Evolutionary conservation across 2,888 invertebrate species (phyloP), one percentile per base, ranked within the genome.

Genomic region (Pemphredon lugubris): DNA sequence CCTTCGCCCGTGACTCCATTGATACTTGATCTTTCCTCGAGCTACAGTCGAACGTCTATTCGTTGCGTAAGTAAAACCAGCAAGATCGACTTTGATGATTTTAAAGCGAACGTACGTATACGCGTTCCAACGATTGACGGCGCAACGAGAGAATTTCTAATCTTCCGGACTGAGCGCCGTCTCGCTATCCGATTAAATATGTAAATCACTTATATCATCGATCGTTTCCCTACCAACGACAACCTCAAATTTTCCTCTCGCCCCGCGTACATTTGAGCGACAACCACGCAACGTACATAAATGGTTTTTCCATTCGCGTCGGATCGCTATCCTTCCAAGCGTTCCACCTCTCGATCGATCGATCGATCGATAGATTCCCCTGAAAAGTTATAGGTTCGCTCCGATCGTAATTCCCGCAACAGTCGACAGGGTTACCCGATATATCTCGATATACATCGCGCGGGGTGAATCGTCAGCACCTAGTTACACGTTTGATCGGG

Each of bases 381-480:
- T 1, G 50, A 45, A 50, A 65, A 72, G 72, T 72, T 73, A 73
- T 72, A 65, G 72, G 65, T 72, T 58, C 57, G 21, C 50, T 6
- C 16, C 34, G 71, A 57, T 71, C 71, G 71, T 71, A 71, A 71
- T 58, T 71, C 70, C 70, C 40, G 20, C 40, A 23, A 39, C 18
- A 30, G 57, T 26, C 57, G 71, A 69, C 71, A 70, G 70, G 63
- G 39, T 14, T 26, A 11, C 20, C 18, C 61, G 71, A 63, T 70
- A 63, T 70, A 71, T 71, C 71, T 70, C 71, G 71, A 71, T 71
- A 63, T 61, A 71, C 44, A 69, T 70, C 71, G 71, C 40, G 40
- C 42, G 3, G 70, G 70, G 37, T 54, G 71, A 55, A 72, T 72
- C 66, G 73, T 72, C 73, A 61, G 57, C 48, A 42, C 21, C 73